Evolutionary conservation across 2,797 vertebrate species (phyloP).

Genomic region (Sebastolobus alascanus): DNA sequence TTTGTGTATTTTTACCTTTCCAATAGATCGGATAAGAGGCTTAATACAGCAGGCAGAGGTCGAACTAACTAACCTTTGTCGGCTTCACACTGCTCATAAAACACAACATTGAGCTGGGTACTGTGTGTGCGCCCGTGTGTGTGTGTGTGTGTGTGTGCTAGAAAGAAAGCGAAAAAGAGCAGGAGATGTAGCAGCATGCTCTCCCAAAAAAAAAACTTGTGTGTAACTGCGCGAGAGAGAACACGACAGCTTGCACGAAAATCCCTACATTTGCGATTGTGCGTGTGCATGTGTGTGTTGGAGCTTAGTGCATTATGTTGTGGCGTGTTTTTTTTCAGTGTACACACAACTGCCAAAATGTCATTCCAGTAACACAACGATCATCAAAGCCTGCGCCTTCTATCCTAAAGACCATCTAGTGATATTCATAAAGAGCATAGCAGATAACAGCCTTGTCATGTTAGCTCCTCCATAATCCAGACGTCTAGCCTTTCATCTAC

Average conservation of each 20-base stretch:
- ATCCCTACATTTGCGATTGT: constrained; percentile 68
- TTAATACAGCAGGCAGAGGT: constrained; percentile 71
- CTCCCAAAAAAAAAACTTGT: constrained; percentile 48
- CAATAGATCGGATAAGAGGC: constrained; percentile 67
- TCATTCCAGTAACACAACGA: constrained; percentile 74
- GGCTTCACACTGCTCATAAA: constrained; percentile 54
- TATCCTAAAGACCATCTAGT: constrained; percentile 83
- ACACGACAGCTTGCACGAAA: constrained; percentile 75
- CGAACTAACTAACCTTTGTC: constrained; percentile 67
- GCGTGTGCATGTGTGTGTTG: constrained; percentile 55
- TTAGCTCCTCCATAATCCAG: constrained; percentile 80
- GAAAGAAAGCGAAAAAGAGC: constrained; percentile 34
- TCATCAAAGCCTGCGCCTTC: constrained; percentile 79
- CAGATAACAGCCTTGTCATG: constrained; percentile 84
- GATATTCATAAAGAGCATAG: constrained; percentile 87
- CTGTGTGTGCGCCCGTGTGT: constrained; percentile 42
- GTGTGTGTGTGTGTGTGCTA: not conserved
- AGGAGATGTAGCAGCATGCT: constrained; percentile 52
- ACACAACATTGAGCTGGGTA: constrained; percentile 35
- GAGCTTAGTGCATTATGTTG: constrained; percentile 72
- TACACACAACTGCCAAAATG: constrained; percentile 81
- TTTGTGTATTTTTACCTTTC: constrained; percentile 77
- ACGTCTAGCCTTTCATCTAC: constrained; percentile 79
- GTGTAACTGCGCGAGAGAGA: constrained; percentile 40
- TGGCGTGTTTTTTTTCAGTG: constrained; percentile 53